A percentile compares a stretch with the other conserved stretches of the same genome.
Evolutionary conservation across 2,888 invertebrate genomes (phyloP).

Genomic region (Ornithoptera alexandrae): DNA sequence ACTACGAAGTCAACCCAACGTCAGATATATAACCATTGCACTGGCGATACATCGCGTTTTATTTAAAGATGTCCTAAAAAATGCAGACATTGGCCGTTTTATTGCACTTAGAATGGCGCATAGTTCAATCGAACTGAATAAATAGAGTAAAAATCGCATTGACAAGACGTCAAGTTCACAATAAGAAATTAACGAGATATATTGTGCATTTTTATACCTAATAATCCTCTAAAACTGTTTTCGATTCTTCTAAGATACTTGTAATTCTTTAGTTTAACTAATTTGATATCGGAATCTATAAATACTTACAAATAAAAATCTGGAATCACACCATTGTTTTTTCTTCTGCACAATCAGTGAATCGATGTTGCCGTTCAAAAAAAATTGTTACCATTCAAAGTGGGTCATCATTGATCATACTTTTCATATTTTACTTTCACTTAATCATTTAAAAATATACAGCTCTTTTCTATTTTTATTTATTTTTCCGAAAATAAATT

Average conservation of each 20-base stretch:
- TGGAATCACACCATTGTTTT: conserved; percentile 81
- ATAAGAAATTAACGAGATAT: conserved; percentile 49
- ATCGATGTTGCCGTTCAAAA: conserved; percentile 65
- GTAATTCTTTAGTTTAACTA: conserved; percentile 58
- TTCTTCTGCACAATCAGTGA: conserved; percentile 77
- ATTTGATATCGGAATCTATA: conserved; percentile 74
- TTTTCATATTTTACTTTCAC: neutral
- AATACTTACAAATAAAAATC: conserved; percentile 81
- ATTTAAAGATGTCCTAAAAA: conserved; percentile 61
- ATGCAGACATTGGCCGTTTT: conserved; percentile 62
- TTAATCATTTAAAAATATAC: neutral
- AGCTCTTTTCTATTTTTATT: too few species aligned
- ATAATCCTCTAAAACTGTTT: conserved; percentile 49
- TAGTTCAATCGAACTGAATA: conserved; percentile 74
- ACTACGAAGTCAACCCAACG: conserved; percentile 37
- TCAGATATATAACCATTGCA: conserved; percentile 52
- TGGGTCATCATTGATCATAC: conserved; percentile 55
- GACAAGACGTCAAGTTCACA: conserved; percentile 70
- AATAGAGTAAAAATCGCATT: conserved; percentile 73
- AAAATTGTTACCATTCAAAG: conserved; percentile 50
- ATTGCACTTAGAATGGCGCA: conserved; percentile 76
- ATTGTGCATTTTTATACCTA: conserved; percentile 54
- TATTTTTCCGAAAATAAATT: too few species aligned
- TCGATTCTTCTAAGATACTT: conserved; percentile 54
- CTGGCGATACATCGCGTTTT: conserved; percentile 49